phyloP scores from a whole-genome alignment of 2,888 invertebrate species.

The Polylopha cassiicola region DNA sequence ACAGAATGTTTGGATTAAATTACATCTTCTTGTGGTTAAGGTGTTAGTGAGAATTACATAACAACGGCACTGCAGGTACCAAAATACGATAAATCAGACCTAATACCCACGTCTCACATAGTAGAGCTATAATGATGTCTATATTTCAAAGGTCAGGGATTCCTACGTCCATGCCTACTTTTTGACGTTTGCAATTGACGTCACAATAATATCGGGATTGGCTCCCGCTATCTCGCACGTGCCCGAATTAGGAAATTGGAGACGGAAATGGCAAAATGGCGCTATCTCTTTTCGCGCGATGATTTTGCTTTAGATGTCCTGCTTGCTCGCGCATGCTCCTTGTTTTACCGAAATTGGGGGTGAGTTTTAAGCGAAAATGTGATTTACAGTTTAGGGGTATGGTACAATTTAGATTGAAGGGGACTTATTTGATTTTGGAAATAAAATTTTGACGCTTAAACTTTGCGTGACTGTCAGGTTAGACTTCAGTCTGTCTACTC shows the following conservation, averaged over 20 bases:
- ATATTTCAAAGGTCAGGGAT: conserved; percentile 7
- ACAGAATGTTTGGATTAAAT: too few relatives aligned
- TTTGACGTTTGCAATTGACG: conserved; percentile 11
- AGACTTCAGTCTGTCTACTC: conserved; percentile 9
- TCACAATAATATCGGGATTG: conserved; percentile 23
- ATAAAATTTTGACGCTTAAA: conserved; percentile 18
- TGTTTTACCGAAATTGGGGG: conserved; percentile 6
- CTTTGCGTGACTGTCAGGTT: conserved; percentile 4
- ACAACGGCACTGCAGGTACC: too few relatives aligned
- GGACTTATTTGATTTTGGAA: conserved; percentile 3
- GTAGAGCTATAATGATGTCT: neutral
- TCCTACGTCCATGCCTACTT: conserved; percentile 1
- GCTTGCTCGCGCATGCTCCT: conserved; percentile 58
- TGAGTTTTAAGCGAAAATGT: neutral
- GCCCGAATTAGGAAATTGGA: conserved; percentile 31
- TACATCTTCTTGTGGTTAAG: too few relatives aligned
- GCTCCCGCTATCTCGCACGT: conserved; percentile 37
- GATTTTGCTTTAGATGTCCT: conserved; percentile 27
- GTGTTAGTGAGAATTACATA: too few relatives aligned
- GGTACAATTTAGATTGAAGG: conserved; percentile 32
- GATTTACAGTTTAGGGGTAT: conserved; percentile 33
- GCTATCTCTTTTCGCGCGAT: conserved; percentile 33
- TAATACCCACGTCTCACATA: too few relatives aligned
- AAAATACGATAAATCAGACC: too few relatives aligned
- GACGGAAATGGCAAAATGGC: conserved; percentile 31